Conservation (phyloP, 2,888 invertebrate genomes). For the Sarcophaga subvicina region DNA sequence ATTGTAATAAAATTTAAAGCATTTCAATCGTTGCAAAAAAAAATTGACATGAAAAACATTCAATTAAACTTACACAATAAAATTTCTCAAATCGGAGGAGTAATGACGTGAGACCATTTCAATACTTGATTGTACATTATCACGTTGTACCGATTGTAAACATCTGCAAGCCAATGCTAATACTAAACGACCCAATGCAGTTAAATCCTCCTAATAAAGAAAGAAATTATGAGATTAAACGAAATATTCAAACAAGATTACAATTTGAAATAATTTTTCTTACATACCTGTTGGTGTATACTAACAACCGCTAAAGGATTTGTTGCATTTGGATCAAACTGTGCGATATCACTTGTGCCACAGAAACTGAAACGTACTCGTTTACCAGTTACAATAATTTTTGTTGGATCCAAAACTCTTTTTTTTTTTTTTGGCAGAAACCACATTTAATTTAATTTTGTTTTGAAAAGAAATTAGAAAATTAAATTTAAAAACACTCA, state of each 20-base stretch:
- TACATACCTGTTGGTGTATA: constrained; percentile 85
- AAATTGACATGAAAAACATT: constrained; percentile 23
- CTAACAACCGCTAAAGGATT: constrained; percentile 87
- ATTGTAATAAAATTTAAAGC: neutral
- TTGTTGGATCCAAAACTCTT: constrained; percentile 94
- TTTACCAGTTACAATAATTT: constrained; percentile 91
- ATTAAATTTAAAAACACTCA: no score
- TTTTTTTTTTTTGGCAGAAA: no score
- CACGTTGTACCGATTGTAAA: constrained; percentile 91
- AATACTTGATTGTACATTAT: constrained; percentile 93
- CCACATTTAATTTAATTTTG: no score
- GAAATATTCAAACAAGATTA: constrained; percentile 1
- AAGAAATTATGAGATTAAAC: neutral
- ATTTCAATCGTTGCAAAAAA: neutral
- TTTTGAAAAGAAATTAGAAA: constrained; percentile 13
- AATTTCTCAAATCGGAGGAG: constrained; percentile 96
- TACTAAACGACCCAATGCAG: constrained; percentile 94
- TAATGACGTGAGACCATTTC: constrained; percentile 95
- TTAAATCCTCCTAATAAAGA: constrained; percentile 89
- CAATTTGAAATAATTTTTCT: neutral
- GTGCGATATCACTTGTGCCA: constrained; percentile 91
- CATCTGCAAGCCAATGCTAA: constrained; percentile 97
- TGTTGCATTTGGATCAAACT: constrained; percentile 87
- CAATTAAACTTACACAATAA: constrained; percentile 89
- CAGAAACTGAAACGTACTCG: constrained; percentile 91